Base-by-base conservation (phyloP, 2,113 vertebrate genomes). In the Lophius piscatorius region DNA sequence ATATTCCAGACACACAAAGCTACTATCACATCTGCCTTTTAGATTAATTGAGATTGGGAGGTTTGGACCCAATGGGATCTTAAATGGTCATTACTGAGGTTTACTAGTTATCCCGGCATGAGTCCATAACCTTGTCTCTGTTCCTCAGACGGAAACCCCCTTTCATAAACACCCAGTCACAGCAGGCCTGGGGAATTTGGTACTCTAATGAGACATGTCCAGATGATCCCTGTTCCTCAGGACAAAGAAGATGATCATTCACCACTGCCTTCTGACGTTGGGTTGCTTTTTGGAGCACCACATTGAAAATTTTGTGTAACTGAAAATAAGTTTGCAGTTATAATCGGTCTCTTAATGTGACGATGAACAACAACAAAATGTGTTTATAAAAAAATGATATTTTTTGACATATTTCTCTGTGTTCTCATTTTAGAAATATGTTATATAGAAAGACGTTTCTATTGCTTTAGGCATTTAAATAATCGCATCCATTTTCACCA, bases 121-220 rank as follows among this genome's bases (percentile, higher is more conserved):
- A 61, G 54, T 59, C 44, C 31, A 35, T 22, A 52, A 18, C 35
- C 12, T 39, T 36, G 36, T 51, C 4, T 46, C 59, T 65, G 26
- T 48, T 57, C 63, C 40, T 62, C 62, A 50, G 34, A 54, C 39
- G 61, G 70, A 70, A 58, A 46, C 76, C 59, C 29, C n/a, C 45
- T 44, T 70, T 62, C 42, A 68, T 83, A 81, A 88, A 87, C 69
- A 75, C 34, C 48, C 22, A 47, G 73, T 70, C 52, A 38, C 39
- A 75, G 55, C 68, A 44, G n/a, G 50, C 74, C 80, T 5, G 40
- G 29, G 68, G 87, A 68, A 55, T 69, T 79, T 69, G 18, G 48
- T 69, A 50, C 28, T 63, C 67, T 87, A 86, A 88, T 82, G 76
- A 86, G 70, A 62, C 44, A 62, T 51, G 42, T 78, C 78, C 83